phyloP scores from a whole-genome alignment of 2,888 invertebrate genomes.

The Sylvicola fuscatus region DNA sequence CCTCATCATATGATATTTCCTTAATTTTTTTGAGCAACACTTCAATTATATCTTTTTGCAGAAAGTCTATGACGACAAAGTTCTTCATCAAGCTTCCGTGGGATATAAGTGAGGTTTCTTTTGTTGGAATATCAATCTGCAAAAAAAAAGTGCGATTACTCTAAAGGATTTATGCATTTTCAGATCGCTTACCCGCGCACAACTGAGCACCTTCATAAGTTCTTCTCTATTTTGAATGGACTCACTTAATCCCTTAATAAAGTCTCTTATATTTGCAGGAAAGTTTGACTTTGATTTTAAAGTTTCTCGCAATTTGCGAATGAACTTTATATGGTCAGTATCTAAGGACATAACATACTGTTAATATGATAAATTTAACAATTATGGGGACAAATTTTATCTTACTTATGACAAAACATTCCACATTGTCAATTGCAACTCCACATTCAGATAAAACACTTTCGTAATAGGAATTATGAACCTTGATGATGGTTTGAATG shows the following conservation, averaged over 20 bases:
- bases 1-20: conserved; percentile 29
- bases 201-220: conserved; percentile 17
- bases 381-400: background rate
- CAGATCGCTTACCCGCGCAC: conserved; percentile 12
- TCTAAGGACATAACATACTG: too few relatives aligned
- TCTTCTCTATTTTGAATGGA: conserved; percentile 17
- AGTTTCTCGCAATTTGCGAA: conserved; percentile 27
- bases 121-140: conserved; percentile 16
- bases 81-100: conserved; percentile 40
- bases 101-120: conserved; percentile 18
- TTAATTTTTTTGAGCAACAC: conserved; percentile 39
- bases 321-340: conserved; percentile 27
- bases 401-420: conserved; percentile 17
- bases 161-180: too few relatives aligned
- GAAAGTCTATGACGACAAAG: conserved; percentile 35
- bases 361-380: too few relatives aligned
- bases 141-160: background rate
- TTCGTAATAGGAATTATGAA: conserved; percentile 21
- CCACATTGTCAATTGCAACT: conserved; percentile 16
- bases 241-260: conserved; percentile 28
- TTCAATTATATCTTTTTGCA: conserved; percentile 38
- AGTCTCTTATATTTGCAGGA: conserved; percentile 32
- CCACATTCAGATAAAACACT: conserved; percentile 19
- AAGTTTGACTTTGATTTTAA: conserved; percentile 27
- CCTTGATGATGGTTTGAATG: conserved; percentile 8